Evolutionary conservation across 2,797 vertebrate genomes (phyloP).

Genomic region (Cyprinella venusta): DNA sequence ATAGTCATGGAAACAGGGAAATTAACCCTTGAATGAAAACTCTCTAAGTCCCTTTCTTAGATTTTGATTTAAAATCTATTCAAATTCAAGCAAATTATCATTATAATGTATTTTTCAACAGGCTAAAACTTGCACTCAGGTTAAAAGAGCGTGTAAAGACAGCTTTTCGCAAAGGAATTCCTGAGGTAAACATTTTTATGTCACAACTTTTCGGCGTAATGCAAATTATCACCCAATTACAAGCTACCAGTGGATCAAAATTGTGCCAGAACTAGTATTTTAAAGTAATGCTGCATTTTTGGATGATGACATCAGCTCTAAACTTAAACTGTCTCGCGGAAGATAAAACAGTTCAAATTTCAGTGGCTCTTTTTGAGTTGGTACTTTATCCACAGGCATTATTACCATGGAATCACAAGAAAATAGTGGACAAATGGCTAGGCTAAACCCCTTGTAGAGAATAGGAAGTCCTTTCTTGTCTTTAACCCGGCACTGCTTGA

Average conservation of each 20-base stretch:
- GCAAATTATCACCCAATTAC: conserved; percentile 64
- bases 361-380: too few relatives aligned
- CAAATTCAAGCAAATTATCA: background rate
- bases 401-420: conserved; percentile 27
- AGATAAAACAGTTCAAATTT: conserved; percentile 18
- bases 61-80: background rate
- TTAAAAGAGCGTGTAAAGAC: conserved; percentile 75
- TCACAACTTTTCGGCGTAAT: conserved; percentile 60
- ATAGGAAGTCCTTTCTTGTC: conserved; percentile 32
- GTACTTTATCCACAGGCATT: conserved; percentile 37
- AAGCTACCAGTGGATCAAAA: conserved; percentile 36
- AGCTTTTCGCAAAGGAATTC: conserved; percentile 67
- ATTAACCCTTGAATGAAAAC: conserved; percentile 37
- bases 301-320: conserved; percentile 8
- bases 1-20: conserved; percentile 47
- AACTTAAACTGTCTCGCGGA: background rate
- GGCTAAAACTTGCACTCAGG: conserved; percentile 57
- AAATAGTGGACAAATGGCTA: conserved; percentile 43
- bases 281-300: conserved; percentile 8
- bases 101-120: background rate
- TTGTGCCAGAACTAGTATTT: conserved; percentile 51
- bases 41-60: background rate
- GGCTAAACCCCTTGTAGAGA: conserved; percentile 32
- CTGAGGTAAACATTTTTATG: conserved; percentile 52
- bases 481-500: conserved; percentile 15